phyloP scores from a whole-genome alignment of 2,113 vertebrate genomes.

The Artemisiospiza belli region DNA sequence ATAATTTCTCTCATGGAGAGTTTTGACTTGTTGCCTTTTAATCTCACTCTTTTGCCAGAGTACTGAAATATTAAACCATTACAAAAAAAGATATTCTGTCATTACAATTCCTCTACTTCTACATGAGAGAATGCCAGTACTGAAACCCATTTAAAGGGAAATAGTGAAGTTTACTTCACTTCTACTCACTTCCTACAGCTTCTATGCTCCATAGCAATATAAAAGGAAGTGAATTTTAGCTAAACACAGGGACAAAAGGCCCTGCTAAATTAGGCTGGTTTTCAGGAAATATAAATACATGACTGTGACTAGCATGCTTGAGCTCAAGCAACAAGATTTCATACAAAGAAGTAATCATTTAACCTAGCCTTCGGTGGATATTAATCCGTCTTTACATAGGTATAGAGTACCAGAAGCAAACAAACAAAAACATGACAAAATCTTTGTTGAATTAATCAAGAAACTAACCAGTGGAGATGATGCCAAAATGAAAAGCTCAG shows the following conservation, averaged over 20 bases:
- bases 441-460: accelerated
- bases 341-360: neutral
- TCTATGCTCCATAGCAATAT: accelerated
- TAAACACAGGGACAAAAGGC: neutral
- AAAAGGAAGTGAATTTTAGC: neutral
- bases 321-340: neutral
- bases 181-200: neutral
- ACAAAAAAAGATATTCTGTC: neutral
- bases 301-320: neutral
- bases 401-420: neutral
- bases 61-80: neutral
- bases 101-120: neutral
- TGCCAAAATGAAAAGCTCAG: neutral
- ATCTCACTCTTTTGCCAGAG: neutral
- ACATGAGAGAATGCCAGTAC: neutral
- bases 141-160: neutral
- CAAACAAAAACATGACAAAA: neutral
- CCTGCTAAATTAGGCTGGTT: neutral
- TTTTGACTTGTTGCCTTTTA: neutral
- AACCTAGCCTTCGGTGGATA: neutral
- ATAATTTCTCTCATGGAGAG: neutral
- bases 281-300: neutral
- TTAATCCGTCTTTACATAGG: neutral
- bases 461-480: accelerated
- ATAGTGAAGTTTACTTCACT: neutral